Evolutionary conservation across 1,140 invertebrate species (phyloP).

Genomic region (Cheumatopsyche charites): DNA sequence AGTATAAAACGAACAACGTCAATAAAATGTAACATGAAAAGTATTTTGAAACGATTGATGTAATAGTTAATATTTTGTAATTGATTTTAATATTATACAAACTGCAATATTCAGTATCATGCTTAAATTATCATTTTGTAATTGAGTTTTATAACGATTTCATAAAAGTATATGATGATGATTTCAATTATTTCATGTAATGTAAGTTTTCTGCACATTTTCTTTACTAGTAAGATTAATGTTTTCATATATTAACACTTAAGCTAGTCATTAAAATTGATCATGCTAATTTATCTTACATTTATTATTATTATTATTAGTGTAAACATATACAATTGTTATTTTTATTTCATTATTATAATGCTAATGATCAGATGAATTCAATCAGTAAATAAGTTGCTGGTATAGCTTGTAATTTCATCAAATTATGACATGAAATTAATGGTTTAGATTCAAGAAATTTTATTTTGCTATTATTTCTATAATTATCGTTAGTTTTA

Average conservation of each 20-base stretch:
- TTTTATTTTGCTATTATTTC: slow-evolving; percentile 29
- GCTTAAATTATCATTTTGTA: no score
- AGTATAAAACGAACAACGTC: slow-evolving; percentile 40
- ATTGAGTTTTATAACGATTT: no score
- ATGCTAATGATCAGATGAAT: no score
- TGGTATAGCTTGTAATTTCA: background rate
- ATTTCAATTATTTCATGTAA: no score
- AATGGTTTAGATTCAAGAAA: slow-evolving; percentile 24
- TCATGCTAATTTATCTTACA: slow-evolving; percentile 8
- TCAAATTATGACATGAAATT: slow-evolving; percentile 9
- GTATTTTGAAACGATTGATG: background rate
- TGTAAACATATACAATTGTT: background rate
- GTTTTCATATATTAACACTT: slow-evolving; percentile 30
- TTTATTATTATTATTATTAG: slow-evolving; percentile 8
- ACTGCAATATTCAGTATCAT: background rate
- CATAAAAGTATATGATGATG: no score
- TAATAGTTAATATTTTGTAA: background rate
- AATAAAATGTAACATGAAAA: background rate
- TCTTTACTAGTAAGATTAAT: no score
- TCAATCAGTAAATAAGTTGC: background rate
- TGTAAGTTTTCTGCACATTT: no score
- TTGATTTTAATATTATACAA: background rate
- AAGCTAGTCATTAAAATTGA: slow-evolving; percentile 35
- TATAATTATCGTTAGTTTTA: slow-evolving; percentile 21
- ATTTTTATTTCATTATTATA: slow-evolving; percentile 5